phyloP scores from a whole-genome alignment of 2,888 invertebrate genomes.

The Callyntrura guangdongensis region DNA sequence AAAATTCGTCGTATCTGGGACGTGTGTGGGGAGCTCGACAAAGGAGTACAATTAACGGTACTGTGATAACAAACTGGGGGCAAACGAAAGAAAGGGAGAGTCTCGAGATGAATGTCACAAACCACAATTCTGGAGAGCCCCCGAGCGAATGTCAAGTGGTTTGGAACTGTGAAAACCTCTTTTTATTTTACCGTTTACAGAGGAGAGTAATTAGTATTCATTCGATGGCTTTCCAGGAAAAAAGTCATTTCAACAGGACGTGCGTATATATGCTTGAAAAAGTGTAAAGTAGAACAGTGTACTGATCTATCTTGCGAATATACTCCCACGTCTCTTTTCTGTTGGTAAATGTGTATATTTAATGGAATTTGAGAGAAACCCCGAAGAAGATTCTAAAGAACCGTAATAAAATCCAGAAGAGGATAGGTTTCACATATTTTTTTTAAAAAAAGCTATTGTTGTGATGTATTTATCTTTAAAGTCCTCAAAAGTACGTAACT shows the following conservation, averaged over 20 bases:
- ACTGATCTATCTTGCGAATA: conserved; percentile 18
- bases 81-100: no score
- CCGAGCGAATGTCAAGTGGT: conserved; percentile 69
- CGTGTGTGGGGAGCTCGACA: not conserved
- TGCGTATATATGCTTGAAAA: no score
- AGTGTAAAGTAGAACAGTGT: no score
- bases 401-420: conserved; percentile 48
- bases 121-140: conserved; percentile 59
- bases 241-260: conserved; percentile 33
- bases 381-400: not conserved
- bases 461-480: conserved; percentile 3
- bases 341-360: no score
- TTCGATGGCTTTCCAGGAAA: not conserved
- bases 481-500: not conserved
- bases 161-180: conserved; percentile 59
- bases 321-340: no score
- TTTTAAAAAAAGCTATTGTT: not conserved
- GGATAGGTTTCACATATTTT: not conserved
- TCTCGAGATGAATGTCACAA: conserved; percentile 52
- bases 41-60: not conserved
- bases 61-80: conserved; percentile 32
- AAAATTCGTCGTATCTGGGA: conserved; percentile 11
- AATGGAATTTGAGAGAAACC: not conserved
- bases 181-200: conserved; percentile 36
- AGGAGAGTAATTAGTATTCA: conserved; percentile 70